Percentiles rank a stretch among this genome's conserved stretches.
phyloP scores from a whole-genome alignment of 2,113 vertebrate species.

The Sigmodon hispidus region DNA sequence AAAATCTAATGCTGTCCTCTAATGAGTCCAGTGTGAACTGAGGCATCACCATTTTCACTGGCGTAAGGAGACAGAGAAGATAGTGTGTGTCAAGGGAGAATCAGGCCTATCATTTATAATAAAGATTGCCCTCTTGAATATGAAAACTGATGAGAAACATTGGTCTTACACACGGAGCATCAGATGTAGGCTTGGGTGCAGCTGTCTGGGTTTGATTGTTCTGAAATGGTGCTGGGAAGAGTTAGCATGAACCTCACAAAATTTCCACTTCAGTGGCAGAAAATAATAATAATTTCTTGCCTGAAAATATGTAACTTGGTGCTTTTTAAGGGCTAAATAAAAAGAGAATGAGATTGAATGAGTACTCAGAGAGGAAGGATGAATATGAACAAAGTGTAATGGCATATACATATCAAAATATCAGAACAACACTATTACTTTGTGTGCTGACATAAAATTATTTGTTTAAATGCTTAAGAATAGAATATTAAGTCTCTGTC shows the following conservation, averaged over 20 bases:
- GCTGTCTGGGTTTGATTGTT: conserved; percentile 2
- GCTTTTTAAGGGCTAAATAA: conserved; percentile 37
- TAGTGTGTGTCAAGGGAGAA: background rate
- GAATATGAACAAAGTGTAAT: background rate
- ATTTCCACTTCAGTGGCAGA: conserved; percentile 37
- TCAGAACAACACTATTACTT: background rate
- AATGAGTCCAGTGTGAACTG: background rate
- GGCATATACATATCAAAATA: background rate
- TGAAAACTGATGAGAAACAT: conserved; percentile 11
- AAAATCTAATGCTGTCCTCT: background rate
- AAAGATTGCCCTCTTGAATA: background rate
- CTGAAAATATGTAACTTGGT: background rate
- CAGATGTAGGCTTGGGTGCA: background rate
- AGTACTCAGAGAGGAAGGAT: too few relatives aligned
- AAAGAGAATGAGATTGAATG: background rate
- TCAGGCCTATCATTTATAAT: background rate
- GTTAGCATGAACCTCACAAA: conserved; percentile 30
- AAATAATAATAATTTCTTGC: conserved; percentile 43
- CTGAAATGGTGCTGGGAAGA: conserved; percentile 1
- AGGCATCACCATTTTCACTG: background rate
- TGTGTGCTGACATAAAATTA: background rate
- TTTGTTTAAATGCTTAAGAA: background rate
- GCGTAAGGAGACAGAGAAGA: background rate
- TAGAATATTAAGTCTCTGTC: conserved; percentile 1
- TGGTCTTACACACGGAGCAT: background rate